A percentile compares a stretch with the other conserved stretches of the same genome.
Evolutionary conservation across 30 jellyfish, hydroid and myxozoan genomes (phyloP).

Genomic region (Aurelia aurita): DNA sequence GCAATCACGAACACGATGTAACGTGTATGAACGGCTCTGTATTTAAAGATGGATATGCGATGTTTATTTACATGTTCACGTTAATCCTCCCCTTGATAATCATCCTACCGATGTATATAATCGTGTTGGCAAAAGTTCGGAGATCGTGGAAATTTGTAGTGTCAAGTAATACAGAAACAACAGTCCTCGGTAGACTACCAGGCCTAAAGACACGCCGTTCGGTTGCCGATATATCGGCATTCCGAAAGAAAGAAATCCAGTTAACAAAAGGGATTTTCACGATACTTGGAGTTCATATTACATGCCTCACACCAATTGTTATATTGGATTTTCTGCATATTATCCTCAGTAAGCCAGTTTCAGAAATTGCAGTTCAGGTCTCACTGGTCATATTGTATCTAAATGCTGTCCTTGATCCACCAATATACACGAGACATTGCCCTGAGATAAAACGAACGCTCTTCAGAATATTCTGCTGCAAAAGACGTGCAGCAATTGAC

Average conservation of each 20-base stretch:
- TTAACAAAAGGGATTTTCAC: constrained; percentile 44
- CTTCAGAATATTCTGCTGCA: background rate
- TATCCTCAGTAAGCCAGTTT: background rate
- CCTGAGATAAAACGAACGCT: constrained; percentile 20
- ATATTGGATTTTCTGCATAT: constrained; percentile 41
- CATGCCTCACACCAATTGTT: constrained; percentile 57
- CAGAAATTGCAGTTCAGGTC: background rate
- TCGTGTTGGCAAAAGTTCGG: constrained; percentile 22
- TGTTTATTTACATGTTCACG: constrained; percentile 5
- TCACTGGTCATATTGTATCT: constrained; percentile 18
- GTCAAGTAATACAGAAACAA: background rate
- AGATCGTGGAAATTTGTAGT: constrained; percentile 47
- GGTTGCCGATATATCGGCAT: constrained; percentile 7
- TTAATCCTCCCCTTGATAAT: constrained; percentile 20
- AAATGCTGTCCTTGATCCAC: constrained; percentile 52
- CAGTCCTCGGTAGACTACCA: background rate
- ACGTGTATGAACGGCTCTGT: constrained; percentile 46
- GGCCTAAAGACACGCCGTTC: constrained; percentile 13
- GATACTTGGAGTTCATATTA: constrained; percentile 22
- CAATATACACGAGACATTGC: constrained; percentile 33
- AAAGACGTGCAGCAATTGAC: too few species aligned
- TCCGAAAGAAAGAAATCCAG: constrained; percentile 35
- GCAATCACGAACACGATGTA: constrained; percentile 20
- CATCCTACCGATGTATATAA: constrained; percentile 40
- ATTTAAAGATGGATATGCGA: background rate